Percentiles rank a stretch among this genome's conserved stretches.
Evolutionary conservation across 2,797 vertebrate species (phyloP).

Genomic region (Petrocephalus schoutedeni): DNA sequence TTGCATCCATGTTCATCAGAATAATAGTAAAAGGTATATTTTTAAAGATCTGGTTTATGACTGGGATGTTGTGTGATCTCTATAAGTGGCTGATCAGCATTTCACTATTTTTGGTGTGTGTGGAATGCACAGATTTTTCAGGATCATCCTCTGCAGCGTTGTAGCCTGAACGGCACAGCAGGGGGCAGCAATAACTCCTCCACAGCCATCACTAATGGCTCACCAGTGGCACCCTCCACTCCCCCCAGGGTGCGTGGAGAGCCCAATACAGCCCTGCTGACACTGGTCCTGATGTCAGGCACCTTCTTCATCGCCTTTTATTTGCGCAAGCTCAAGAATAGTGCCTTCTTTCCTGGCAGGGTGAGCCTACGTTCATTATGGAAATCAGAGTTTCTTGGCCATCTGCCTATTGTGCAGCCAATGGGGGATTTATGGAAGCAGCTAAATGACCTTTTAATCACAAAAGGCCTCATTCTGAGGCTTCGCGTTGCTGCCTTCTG

Average conservation of each 20-base stretch:
- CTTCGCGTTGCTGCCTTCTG: background rate
- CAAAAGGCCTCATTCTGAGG: background rate
- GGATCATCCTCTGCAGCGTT: constrained; percentile 77
- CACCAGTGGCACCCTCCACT: background rate
- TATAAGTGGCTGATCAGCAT: background rate
- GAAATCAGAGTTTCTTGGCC: background rate
- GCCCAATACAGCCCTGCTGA: constrained; percentile 90
- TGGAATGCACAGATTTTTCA: constrained; percentile 78
- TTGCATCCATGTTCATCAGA: background rate
- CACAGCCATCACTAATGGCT: background rate
- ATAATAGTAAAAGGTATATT: background rate
- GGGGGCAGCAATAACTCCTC: constrained; percentile 38
- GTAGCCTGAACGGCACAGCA: constrained; percentile 49
- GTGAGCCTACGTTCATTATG: constrained; percentile 52
- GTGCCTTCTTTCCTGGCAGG: constrained; percentile 89
- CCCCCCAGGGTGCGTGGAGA: constrained; percentile 50
- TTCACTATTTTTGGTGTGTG: background rate
- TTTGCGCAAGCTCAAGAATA: constrained; percentile 97
- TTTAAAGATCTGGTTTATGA: background rate
- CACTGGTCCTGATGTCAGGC: constrained; percentile 88
- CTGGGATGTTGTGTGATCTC: background rate
- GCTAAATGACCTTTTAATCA: background rate
- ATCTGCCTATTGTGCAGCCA: background rate
- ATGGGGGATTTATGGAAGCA: background rate
- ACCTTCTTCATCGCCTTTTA: constrained; percentile 97